A percentile compares a stretch with the other conserved stretches of the same genome.
These are phyloP conservation scores for Eristalinus sepulchralis DNA, from an alignment of 2,888 invertebrate genomes.

Conservation along the genomic window DNA sequence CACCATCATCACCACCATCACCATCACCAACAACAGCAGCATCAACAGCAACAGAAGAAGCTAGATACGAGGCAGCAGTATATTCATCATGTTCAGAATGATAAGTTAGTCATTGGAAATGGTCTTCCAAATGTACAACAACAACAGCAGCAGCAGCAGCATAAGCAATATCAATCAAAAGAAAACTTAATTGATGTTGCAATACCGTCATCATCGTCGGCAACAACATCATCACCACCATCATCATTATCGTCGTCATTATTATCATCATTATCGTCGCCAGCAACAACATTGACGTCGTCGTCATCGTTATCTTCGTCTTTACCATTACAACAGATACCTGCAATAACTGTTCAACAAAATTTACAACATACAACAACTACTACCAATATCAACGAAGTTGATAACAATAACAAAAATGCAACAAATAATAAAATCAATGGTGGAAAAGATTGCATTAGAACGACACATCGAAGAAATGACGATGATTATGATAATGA, in stretches of 20 bases:
- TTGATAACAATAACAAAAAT: slow-evolving; percentile 11
- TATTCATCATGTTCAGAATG: slow-evolving; percentile 16
- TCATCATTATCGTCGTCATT: slow-evolving; percentile 8
- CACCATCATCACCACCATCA: slow-evolving; percentile 38
- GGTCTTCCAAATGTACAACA: slow-evolving; percentile 16
- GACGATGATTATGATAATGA: slow-evolving; percentile 11
- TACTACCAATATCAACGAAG: slow-evolving; percentile 8
- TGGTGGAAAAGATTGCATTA: slow-evolving; percentile 36
- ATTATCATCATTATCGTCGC: slow-evolving; percentile 8
- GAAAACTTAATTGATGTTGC: slow-evolving; percentile 23
- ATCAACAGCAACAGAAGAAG: slow-evolving; percentile 36
- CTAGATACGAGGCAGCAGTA: not conserved
- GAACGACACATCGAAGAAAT: slow-evolving; percentile 21
- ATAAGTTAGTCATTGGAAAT: slow-evolving; percentile 49
- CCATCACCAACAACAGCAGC: slow-evolving; percentile 44
- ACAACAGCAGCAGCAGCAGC: slow-evolving; percentile 22
- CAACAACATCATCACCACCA: slow-evolving; percentile 8
- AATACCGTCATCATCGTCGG: slow-evolving; percentile 24
- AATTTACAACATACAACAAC: slow-evolving; percentile 1
- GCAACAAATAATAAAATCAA: slow-evolving; percentile 39
- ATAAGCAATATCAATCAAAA: slow-evolving; percentile 20
- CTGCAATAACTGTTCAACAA: slow-evolving; percentile 19
- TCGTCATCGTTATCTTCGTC: slow-evolving; percentile 30
- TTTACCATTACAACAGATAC: slow-evolving; percentile 45
- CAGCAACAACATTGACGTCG: slow-evolving; percentile 10